phyloP scores from a whole-genome alignment of 1,140 invertebrate species.

The Galendromus occidentalis region DNA sequence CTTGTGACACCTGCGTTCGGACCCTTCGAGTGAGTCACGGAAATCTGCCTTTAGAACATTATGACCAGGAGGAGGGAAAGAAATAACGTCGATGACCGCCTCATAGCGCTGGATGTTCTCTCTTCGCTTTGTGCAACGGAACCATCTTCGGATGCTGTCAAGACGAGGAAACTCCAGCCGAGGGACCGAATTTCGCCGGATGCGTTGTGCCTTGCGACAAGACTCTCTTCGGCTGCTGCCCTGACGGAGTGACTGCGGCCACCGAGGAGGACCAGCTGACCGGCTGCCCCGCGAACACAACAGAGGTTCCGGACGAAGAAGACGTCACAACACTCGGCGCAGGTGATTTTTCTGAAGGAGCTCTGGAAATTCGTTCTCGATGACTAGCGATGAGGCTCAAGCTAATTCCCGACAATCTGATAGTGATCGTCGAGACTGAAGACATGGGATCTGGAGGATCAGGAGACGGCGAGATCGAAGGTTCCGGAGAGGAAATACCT shows the following conservation, averaged over 20 bases:
- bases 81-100: no score
- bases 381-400: no score
- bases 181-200: conserved; percentile 43
- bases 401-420: no score
- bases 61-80: no score
- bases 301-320: no score
- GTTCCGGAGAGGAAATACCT: not conserved
- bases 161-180: conserved; percentile 32
- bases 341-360: no score
- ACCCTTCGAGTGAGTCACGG: not conserved
- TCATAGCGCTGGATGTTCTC: not conserved
- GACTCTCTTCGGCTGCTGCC: conserved; percentile 52
- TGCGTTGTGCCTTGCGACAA: conserved; percentile 49
- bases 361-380: no score
- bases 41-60: no score
- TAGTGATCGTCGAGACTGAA: no score
- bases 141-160: conserved; percentile 54
- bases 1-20: not conserved
- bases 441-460: no score
- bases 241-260: conserved; percentile 29
- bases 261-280: not conserved
- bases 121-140: conserved; percentile 39
- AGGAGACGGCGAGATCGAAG: not conserved
- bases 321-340: no score
- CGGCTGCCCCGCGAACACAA: not conserved